Evolutionary conservation across 2,113 vertebrate genomes (phyloP), one percentile per base, ranked within the genome.

Genomic region (Strix uralensis): DNA sequence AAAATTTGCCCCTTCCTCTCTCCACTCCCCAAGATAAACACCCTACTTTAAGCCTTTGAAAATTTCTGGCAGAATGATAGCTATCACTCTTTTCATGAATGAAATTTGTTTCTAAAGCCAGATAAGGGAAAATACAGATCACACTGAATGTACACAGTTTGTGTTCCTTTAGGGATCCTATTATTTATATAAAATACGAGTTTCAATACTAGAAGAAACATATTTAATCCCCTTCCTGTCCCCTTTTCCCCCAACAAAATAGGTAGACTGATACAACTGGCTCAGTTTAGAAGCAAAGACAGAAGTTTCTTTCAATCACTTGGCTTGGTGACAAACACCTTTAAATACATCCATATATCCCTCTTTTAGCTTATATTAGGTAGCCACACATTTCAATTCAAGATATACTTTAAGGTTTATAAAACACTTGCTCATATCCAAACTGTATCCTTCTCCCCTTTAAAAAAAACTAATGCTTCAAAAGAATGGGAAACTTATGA

Each of bases 211-310:
- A 67, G 70, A 91, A 86, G 12, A 91, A 81, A 51, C 7, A 34
- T 21, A n/a, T 22, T 44, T 36, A 77, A 42, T 2, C 4, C 10
- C 11, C 4, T 13, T 34, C 23, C 30, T 25, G 5, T 9, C 8
- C 13, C 5, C 17, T 17, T 51, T 8, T 34, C 11, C 14, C 44
- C 4, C 30, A 44, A 1, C 23, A 30, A 81, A 81, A 54, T 0
- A 79, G 29, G 17, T 25, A 84, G 20, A 23, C 13, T 63, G 30
- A 51, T 23, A n/a, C 4, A 86, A 36, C 16, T 27, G 47, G 30
- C 40, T 83, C 40, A 49, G 6, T 62, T 72, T 5, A 79, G 65
- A 85, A 78, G 23, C 38, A 93, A 57, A 81, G 27, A 5, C 19
- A 47, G 15, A 57, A 77, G 18, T 47, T 67, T 32, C 17, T 78